phyloP scores from a whole-genome alignment of 2,888 invertebrate species.

The Candidula unifasciata region DNA sequence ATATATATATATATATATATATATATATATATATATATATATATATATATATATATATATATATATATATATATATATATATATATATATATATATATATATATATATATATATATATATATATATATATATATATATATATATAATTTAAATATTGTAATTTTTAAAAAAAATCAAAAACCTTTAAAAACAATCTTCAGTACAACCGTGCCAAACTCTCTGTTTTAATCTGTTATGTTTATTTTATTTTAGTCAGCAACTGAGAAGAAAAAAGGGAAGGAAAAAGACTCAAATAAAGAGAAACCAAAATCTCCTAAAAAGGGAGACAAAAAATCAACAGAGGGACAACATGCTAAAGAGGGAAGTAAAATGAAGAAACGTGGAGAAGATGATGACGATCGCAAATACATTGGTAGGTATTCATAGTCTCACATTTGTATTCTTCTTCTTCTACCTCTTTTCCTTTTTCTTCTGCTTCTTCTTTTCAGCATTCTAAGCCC shows the following conservation, averaged over 20 bases:
- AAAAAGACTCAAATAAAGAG: constrained; percentile 66
- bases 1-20: too few relatives aligned
- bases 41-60: too few relatives aligned
- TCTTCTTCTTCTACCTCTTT: not conserved
- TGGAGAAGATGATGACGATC: constrained; percentile 76
- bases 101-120: too few relatives aligned
- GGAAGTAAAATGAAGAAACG: constrained; percentile 76
- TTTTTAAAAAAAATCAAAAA: too few relatives aligned
- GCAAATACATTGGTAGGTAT: constrained; percentile 75
- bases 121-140: too few relatives aligned
- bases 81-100: too few relatives aligned
- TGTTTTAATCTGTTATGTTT: not conserved
- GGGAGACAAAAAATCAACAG: constrained; percentile 76
- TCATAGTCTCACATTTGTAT: not conserved
- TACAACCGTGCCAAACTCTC: not conserved
- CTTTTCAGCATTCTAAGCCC: too few relatives aligned
- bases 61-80: too few relatives aligned
- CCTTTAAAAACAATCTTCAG: too few relatives aligned
- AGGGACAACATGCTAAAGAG: constrained; percentile 74
- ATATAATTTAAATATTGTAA: too few relatives aligned
- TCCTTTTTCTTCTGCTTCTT: too few relatives aligned
- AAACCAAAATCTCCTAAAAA: constrained; percentile 74
- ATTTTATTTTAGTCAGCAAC: constrained; percentile 37
- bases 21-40: too few relatives aligned
- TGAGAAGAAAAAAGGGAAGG: constrained; percentile 55